Base-by-base conservation (phyloP, 2,113 vertebrate genomes). In the Gorilla gorilla region DNA sequence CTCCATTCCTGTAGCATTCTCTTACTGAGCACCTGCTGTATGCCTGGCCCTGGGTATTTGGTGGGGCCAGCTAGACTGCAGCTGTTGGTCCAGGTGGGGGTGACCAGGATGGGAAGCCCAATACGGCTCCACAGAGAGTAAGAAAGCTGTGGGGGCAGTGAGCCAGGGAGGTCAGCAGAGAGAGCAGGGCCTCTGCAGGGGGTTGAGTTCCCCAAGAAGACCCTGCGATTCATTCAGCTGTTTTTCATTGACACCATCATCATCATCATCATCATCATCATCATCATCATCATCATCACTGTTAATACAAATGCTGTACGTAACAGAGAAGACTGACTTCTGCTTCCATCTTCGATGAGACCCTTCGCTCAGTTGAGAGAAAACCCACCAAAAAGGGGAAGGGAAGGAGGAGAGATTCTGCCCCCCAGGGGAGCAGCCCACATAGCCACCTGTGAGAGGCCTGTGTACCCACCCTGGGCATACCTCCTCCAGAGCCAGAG, bases 21-120 rank as follows among this genome's bases (percentile, higher is more conserved):
- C n/a, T 72, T 38, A 59, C 30, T 78, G 50, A 43, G n/a, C 12
- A n/a, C 38, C 35, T 25, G 0, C 82, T 59, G 6, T 30, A 1
- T 35, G 61, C 27, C 13, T 1, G 52, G 0, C 25, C n/a, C 72
- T 2, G 3, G 16, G 25, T 20, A 5, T 13, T 6, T 40, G n/a
- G 38, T 38, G 55, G 16, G 48, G 13, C 18, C 14, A 20, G 10
- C 10, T 13, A 3, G 14, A 16, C 35, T 17, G 35, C 35, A 16
- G 66, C 75, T 59, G 45, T 57, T 52, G 73, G 48, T 14, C 8
- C 86, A 59, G 22, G 55, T 14, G 0, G 22, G 48, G 43, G 52
- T 55, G n/a, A 40, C 5, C 61, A 14, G 27, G 27, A 30, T 30
- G 61, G 61, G 27, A 64, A 64, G 61, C 27, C 27, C 61, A 64